A percentile compares a stretch with the other conserved stretches of the same genome.
Conservation (phyloP, 2,888 invertebrate genomes). For the Teinopalpus imperialis region DNA sequence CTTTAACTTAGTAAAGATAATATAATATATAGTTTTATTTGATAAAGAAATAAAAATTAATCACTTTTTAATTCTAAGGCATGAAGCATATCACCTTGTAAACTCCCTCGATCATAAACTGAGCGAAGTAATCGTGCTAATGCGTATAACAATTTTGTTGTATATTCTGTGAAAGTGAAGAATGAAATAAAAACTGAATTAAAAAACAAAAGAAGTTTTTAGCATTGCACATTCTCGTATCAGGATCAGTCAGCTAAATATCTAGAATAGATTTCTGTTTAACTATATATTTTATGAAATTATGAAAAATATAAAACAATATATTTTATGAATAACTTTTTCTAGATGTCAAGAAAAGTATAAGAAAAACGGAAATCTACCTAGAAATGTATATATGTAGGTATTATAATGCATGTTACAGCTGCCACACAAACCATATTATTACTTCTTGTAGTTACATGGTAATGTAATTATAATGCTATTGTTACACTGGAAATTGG, state of each 20-base stretch:
- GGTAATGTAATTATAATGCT: slow-evolving; percentile 40
- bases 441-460: slow-evolving; percentile 45
- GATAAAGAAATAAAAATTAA: no score
- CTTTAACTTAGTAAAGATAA: no score
- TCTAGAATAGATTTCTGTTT: slow-evolving; percentile 67
- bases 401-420: slow-evolving; percentile 72
- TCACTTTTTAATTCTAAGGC: slow-evolving; percentile 4
- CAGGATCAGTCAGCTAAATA: slow-evolving; percentile 72
- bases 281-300: slow-evolving; percentile 28
- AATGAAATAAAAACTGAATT: slow-evolving; percentile 68
- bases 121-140: slow-evolving; percentile 59
- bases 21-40: no score
- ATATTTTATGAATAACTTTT: background rate
- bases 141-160: slow-evolving; percentile 48
- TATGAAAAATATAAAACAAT: background rate
- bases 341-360: no score
- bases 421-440: slow-evolving; percentile 74
- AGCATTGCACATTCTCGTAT: slow-evolving; percentile 81
- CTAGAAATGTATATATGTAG: slow-evolving; percentile 51
- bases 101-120: slow-evolving; percentile 47
- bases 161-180: slow-evolving; percentile 66
- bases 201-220: slow-evolving; percentile 72
- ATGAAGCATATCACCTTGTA: slow-evolving; percentile 53
- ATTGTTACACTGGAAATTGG: slow-evolving; percentile 60
- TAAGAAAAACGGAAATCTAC: slow-evolving; percentile 65